Conservation (phyloP, 2,113 vertebrate genomes). For the Suricata suricatta region DNA sequence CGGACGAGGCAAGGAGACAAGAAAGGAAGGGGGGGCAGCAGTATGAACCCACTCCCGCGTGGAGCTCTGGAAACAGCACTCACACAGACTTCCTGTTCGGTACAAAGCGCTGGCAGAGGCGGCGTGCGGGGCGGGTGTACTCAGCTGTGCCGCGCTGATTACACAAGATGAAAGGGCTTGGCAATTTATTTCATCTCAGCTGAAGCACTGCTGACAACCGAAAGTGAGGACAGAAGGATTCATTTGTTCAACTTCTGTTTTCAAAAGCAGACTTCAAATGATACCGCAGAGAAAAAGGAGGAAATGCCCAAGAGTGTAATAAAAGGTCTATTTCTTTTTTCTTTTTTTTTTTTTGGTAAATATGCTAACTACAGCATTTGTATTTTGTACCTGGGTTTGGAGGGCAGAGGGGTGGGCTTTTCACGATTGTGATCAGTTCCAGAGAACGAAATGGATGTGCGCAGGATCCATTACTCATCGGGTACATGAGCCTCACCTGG, state of each 20-base stretch:
- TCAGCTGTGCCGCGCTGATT: slow-evolving; percentile 89
- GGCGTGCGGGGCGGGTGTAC: slow-evolving; percentile 73
- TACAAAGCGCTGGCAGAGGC: slow-evolving; percentile 80
- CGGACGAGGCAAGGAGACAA: neutral
- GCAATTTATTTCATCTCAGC: slow-evolving; percentile 88
- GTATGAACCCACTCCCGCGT: slow-evolving; percentile 60
- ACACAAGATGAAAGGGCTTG: slow-evolving; percentile 87
- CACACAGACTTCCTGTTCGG: slow-evolving; percentile 81
- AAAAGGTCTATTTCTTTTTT: slow-evolving; percentile 67
- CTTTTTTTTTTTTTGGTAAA: slow-evolving; percentile 51
- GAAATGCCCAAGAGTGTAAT: slow-evolving; percentile 71
- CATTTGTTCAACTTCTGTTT: slow-evolving; percentile 89
- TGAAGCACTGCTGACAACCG: slow-evolving; percentile 87
- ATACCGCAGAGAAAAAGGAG: slow-evolving; percentile 79
- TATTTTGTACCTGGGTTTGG: slow-evolving; percentile 63
- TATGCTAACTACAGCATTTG: slow-evolving; percentile 67
- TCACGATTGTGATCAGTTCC: neutral
- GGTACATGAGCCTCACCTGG: neutral
- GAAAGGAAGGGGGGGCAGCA: slow-evolving; percentile 71
- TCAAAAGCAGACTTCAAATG: slow-evolving; percentile 86
- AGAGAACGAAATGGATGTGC: neutral
- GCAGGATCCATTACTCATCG: neutral
- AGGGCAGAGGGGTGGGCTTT: neutral
- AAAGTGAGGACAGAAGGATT: slow-evolving; percentile 88
- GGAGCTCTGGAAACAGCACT: slow-evolving; percentile 67